phyloP scores from a whole-genome alignment of 2,888 invertebrate species.

The Acronicta alni region DNA sequence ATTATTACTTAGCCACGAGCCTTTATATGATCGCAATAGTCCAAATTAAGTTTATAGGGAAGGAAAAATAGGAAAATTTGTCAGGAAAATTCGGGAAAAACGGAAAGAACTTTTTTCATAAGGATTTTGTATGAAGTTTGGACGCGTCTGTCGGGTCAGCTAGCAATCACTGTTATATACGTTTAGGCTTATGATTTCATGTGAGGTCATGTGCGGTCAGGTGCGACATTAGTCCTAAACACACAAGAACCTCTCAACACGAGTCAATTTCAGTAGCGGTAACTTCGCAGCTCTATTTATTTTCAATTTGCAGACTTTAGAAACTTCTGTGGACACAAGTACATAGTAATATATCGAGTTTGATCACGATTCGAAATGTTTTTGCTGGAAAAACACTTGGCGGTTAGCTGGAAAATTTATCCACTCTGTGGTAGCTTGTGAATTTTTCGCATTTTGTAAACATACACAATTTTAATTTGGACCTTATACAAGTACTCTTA shows the following conservation, averaged over 20 bases:
- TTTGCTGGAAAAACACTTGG: not conserved
- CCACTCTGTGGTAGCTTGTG: not conserved
- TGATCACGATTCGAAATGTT: not conserved
- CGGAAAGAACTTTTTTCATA: too few species aligned
- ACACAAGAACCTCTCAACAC: conserved; percentile 1
- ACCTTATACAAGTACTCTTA: not conserved
- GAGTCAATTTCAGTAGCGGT: conserved; percentile 4
- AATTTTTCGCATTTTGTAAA: too few species aligned
- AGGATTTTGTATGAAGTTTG: too few species aligned
- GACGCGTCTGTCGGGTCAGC: too few species aligned
- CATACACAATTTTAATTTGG: not conserved
- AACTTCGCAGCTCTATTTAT: conserved; percentile 2
- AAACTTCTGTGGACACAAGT: conserved; percentile 2
- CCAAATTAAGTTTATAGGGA: too few species aligned
- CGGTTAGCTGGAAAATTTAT: not conserved
- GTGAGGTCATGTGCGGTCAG: too few species aligned
- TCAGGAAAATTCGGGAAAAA: too few species aligned
- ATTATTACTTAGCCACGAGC: too few species aligned
- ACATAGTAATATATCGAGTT: not conserved
- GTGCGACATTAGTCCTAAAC: conserved; percentile 3
- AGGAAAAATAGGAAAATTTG: too few species aligned
- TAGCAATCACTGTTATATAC: too few species aligned
- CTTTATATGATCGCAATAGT: too few species aligned
- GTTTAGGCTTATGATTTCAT: not conserved
- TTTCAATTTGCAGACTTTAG: conserved; percentile 4